Evolutionary conservation across 2,888 invertebrate species (phyloP).

Genomic region (Eugnorisma glareosa): DNA sequence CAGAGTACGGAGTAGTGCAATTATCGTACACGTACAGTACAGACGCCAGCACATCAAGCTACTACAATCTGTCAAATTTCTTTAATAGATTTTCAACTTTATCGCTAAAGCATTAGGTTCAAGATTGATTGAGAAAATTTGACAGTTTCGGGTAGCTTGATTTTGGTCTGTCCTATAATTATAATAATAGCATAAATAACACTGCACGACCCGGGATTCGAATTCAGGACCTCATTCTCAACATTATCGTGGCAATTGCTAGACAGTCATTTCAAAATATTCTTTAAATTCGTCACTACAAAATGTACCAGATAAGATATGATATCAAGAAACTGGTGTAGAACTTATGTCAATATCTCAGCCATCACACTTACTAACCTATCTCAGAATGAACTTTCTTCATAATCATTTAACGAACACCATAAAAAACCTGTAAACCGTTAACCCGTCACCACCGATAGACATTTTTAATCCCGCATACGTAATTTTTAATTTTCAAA

Average conservation of each 20-base stretch:
- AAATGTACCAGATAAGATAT: background rate
- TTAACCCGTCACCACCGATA: conserved; percentile 47
- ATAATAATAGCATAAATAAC: no score
- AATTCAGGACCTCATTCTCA: background rate
- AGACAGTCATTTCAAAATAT: no score
- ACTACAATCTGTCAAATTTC: no score
- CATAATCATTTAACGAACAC: conserved; percentile 1
- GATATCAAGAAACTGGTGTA: background rate
- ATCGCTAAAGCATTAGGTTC: no score
- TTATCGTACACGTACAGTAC: background rate
- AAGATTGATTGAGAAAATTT: no score
- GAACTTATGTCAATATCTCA: background rate
- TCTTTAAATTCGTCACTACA: background rate
- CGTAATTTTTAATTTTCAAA: conserved; percentile 60
- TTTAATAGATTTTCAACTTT: no score
- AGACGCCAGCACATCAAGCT: no score
- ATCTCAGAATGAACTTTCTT: background rate
- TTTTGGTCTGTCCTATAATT: no score
- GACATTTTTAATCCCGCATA: conserved; percentile 45
- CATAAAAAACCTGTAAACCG: conserved; percentile 3
- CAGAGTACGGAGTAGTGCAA: background rate
- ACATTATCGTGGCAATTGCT: no score
- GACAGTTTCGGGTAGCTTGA: no score
- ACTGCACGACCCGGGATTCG: background rate
- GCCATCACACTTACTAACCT: background rate